phyloP scores from a whole-genome alignment of 1,140 invertebrate genomes.

The Drosophila novamexicana region DNA sequence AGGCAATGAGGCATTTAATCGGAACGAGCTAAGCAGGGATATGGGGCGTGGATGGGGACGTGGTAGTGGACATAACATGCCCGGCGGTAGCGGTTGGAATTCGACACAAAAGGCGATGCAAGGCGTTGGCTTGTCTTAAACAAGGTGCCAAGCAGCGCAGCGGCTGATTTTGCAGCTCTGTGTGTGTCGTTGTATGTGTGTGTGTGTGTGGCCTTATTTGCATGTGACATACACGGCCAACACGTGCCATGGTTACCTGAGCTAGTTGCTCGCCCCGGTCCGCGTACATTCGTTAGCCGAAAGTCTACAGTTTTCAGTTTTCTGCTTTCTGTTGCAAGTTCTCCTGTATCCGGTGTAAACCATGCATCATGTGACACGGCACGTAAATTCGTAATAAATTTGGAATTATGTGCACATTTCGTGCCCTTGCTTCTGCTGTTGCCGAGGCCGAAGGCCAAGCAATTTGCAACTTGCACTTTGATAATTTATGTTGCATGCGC shows the following conservation, averaged over 20 bases:
- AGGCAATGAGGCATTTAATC: conserved; percentile 78
- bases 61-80: conserved; percentile 15
- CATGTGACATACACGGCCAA: conserved; percentile 67
- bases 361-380: conserved; percentile 69
- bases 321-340: conserved; percentile 11
- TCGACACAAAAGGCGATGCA: conserved; percentile 54
- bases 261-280: conserved; percentile 3
- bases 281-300: conserved; percentile 11
- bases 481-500: conserved; percentile 73
- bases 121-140: conserved; percentile 53
- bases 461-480: conserved; percentile 81
- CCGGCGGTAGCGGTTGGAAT: conserved; percentile 23
- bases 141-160: conserved; percentile 36
- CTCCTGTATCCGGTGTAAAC: conserved; percentile 23
- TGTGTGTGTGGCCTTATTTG: conserved; percentile 65
- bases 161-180: not conserved
- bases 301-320: conserved; percentile 12
- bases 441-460: conserved; percentile 67
- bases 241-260: conserved; percentile 73
- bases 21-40: conserved; percentile 41
- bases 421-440: conserved; percentile 49
- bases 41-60: conserved; percentile 5
- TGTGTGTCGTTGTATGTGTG: conserved; percentile 28
- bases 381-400: conserved; percentile 79
- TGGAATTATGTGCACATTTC: conserved; percentile 79